Conservation (phyloP, 2,113 vertebrate genomes). For the Erythrolamprus reginae region DNA sequence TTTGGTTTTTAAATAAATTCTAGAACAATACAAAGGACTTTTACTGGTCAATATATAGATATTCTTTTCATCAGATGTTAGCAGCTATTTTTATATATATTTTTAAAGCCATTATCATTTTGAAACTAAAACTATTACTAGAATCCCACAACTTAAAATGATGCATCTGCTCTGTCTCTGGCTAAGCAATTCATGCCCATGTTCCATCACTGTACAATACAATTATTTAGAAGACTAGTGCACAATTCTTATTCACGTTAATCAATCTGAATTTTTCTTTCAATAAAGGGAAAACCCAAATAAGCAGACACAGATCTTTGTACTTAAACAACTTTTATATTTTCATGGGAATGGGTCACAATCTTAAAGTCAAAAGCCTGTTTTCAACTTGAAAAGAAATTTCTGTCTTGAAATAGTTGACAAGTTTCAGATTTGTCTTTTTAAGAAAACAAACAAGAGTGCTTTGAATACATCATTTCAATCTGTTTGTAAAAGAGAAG, state of each 20-base stretch:
- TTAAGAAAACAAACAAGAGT: not conserved
- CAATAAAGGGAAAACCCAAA: not conserved
- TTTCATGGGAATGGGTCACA: too few relatives aligned
- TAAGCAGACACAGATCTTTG: not conserved
- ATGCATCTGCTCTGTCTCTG: not conserved
- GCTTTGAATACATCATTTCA: not conserved
- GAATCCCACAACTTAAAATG: not conserved
- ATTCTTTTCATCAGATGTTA: not conserved
- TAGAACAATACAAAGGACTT: not conserved
- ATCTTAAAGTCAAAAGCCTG: not conserved
- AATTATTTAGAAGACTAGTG: too few relatives aligned
- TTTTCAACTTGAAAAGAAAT: not conserved
- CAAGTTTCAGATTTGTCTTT: not conserved
- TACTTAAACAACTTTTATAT: not conserved
- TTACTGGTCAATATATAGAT: not conserved
- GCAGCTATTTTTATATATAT: too few relatives aligned
- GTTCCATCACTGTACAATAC: not conserved
- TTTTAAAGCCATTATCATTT: not conserved
- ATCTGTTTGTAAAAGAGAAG: not conserved
- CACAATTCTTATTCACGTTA: not conserved
- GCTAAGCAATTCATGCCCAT: not conserved
- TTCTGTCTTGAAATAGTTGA: not conserved
- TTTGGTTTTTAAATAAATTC: not conserved
- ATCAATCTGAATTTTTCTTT: not conserved
- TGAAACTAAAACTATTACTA: not conserved